Conservation (phyloP, 2,888 invertebrate species). For the Molorchus minor region DNA sequence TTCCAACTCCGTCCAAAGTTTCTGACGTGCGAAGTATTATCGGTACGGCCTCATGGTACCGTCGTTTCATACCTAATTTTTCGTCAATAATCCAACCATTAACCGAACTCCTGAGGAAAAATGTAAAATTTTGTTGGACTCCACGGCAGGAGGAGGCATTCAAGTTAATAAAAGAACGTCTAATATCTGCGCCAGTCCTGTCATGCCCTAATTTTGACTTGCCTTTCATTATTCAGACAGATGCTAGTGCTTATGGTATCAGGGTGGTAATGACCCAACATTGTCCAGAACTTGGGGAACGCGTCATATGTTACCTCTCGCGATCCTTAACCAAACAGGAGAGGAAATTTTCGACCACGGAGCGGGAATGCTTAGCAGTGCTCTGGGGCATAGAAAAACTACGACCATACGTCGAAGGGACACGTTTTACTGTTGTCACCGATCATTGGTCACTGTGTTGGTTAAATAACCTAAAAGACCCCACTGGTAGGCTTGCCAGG, state of each 20-base stretch:
- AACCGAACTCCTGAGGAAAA: constrained; percentile 31
- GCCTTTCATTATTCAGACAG: constrained; percentile 11
- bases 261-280: constrained; percentile 38
- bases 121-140: constrained; percentile 29
- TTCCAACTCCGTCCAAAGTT: too few relatives aligned
- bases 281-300: constrained; percentile 31
- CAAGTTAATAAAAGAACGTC: constrained; percentile 29
- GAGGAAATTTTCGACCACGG: constrained; percentile 32
- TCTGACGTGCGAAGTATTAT: too few relatives aligned
- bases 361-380: constrained; percentile 36
- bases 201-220: constrained; percentile 38
- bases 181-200: constrained; percentile 40
- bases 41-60: too few relatives aligned
- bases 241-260: constrained; percentile 34
- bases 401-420: constrained; percentile 34
- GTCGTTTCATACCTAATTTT: constrained; percentile 36
- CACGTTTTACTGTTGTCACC: too few relatives aligned
- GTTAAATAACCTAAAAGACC: too few relatives aligned
- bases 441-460: too few relatives aligned
- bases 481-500: constrained; percentile 32
- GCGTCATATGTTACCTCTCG: constrained; percentile 34
- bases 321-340: constrained; percentile 30
- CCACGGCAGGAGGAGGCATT: constrained; percentile 32
- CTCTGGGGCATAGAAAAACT: constrained; percentile 39
- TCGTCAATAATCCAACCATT: constrained; percentile 21